Evolutionary conservation across 2,113 vertebrate genomes (phyloP), one percentile per base, ranked within the genome.

Genomic region (Terrapene triunguis): DNA sequence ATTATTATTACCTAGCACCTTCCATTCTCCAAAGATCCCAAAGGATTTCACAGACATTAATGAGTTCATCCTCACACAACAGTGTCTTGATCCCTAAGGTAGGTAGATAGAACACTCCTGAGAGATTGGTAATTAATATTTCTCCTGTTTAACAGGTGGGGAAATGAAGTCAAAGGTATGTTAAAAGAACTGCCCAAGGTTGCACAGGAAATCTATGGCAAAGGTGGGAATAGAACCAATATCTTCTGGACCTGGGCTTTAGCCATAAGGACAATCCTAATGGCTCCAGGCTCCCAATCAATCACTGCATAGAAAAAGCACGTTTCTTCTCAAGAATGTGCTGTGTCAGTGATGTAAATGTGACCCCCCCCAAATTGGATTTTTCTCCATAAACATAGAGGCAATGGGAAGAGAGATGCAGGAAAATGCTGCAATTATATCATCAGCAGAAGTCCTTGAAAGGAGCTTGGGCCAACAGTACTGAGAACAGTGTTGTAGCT

Each of bases 391-490:
- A 85, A 89, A 19, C 35, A 51, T 8, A 85, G 35, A 91, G 27
- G 47, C 57, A 96, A 22, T 25, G 11, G 44, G 79, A 84, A 93
- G 44, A 44, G 94, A 91, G 72, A 48, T 54, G 44, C 85, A 91
- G 78, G 47, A 6, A 79, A 89, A 91, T 86, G 21, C 74, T 94
- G 16, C 1, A 3, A 1, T 89, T 62, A 25, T 24, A 69, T 47
- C 89, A 38, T 38, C 93, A 86, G 82, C 80, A 79, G 38, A 91
- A 82, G 79, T 88, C 53, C 84, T 62, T 82, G 92, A 86, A 93
- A 88, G n/a, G 48, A 92, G 38, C n/a, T 86, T 72, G 29, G 65
- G 14, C 44, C 80, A 53, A 0, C 78, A 44, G n/a, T 91, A 53
- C 38, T 91, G 65, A n/a, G 35, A 69, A 35, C 35, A 27, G 55